Evolutionary conservation across 1,140 invertebrate species (phyloP), one percentile per base, ranked within the genome.

Genomic region (Melipona quadrifasciata): DNA sequence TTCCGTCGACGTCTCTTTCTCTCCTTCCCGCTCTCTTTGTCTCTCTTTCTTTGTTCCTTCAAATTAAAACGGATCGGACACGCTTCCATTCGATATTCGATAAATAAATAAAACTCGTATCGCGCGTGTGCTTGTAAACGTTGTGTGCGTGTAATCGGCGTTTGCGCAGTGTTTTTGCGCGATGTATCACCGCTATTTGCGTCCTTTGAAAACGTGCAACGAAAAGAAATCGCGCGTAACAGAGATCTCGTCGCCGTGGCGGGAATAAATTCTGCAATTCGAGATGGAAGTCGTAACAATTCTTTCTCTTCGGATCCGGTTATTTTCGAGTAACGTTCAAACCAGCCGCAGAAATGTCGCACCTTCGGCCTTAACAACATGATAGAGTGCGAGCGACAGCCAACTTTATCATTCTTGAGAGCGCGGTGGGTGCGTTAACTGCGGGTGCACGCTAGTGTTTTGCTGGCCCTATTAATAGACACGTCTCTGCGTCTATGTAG

Each of bases 351-450:
- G 82, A 84, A 84, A 80, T 84, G 82, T 84, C 82, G 82, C 82
- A 84, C 77, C 77, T 84, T 84, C 82, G 82, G 70, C 64, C 82
- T 84, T 80, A 80, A 84, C 82, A 84, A 84, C 82, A 84, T 84
- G 82, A 84, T 67, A 84, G 82, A 84, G 76, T 84, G 82, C 77
- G 77, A 84, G 82, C 77, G 77, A 84, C 77, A 84, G 77, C 77
- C 77, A 84, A 80, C 77, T 84, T 80, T 73, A 84, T 80, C 82
- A 84, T 73, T 84, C 82, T 73, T 53, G 82, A 80, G 70, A 80
- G 70, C 82, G 70, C 21, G 77, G 82, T 84, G 70, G 77, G 70
- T 84, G 77, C 77, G 77, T 84, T 80, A 80, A 84, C 77, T 84
- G 77, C 82, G 51, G 5, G 51, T 84, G 82, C 82, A 84, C 77